Evolutionary conservation across 2,797 vertebrate genomes (phyloP).

Genomic region (Microctenopoma lineatum): DNA sequence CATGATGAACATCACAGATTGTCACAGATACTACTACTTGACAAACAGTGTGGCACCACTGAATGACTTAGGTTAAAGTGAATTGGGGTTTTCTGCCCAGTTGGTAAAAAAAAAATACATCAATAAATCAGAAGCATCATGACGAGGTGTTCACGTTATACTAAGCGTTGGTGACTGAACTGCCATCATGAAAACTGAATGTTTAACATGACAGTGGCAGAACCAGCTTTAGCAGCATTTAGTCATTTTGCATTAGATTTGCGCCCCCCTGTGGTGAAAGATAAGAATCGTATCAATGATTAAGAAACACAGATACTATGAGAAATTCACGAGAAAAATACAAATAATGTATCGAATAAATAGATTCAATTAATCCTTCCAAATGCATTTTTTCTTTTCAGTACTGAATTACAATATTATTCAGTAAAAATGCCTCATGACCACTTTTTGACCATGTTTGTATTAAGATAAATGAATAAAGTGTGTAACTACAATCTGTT

Average conservation of each 20-base stretch:
- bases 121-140: background rate
- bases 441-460: background rate
- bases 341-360: background rate
- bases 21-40: background rate
- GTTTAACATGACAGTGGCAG: background rate
- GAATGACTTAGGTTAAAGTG: background rate
- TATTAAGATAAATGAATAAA: background rate
- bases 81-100: background rate
- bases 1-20: background rate
- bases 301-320: background rate
- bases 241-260: conserved; percentile 21
- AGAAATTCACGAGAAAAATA: background rate
- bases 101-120: background rate
- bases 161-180: background rate
- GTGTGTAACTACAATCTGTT: background rate
- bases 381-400: background rate
- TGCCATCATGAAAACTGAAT: background rate
- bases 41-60: background rate
- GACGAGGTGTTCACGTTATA: too few relatives aligned
- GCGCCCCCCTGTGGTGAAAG: conserved; percentile 64
- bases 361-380: too few relatives aligned
- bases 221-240: background rate
- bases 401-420: background rate
- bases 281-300: conserved; percentile 5
- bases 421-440: background rate